A percentile compares a stretch with the other conserved stretches of the same genome.
Conservation (phyloP, 2,797 vertebrate genomes). For the Fringilla coelebs region DNA sequence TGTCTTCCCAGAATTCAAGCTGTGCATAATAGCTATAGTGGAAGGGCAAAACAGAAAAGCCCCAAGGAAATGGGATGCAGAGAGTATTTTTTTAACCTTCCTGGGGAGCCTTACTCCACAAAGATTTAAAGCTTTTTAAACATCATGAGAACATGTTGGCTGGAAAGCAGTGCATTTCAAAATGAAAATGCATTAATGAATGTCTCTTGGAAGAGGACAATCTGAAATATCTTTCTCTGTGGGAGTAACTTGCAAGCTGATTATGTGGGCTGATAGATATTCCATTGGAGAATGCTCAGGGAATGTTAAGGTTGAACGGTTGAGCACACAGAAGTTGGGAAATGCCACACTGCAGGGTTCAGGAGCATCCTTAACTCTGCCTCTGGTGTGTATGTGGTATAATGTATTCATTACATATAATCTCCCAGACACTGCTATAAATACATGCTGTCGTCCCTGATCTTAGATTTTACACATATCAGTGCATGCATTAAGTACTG, state of each 20-base stretch:
- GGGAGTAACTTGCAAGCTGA: slow-evolving; percentile 52
- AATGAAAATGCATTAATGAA: slow-evolving; percentile 59
- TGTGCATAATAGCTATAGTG: slow-evolving; percentile 21
- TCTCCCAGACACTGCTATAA: slow-evolving; percentile 48
- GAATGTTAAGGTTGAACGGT: slow-evolving; percentile 27
- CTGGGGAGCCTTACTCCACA: background rate
- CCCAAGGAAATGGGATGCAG: slow-evolving; percentile 8
- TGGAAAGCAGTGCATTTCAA: slow-evolving; percentile 40
- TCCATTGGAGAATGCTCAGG: background rate
- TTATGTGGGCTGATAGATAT: slow-evolving; percentile 47
- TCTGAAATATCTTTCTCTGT: slow-evolving; percentile 56
- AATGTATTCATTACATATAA: slow-evolving; percentile 33
- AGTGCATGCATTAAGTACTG: background rate
- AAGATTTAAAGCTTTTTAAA: slow-evolving; percentile 60
- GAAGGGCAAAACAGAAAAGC: slow-evolving; percentile 19
- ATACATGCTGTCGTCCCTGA: background rate
- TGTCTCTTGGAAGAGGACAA: slow-evolving; percentile 35
- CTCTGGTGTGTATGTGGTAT: background rate
- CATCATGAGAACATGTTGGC: background rate
- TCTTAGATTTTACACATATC: slow-evolving; percentile 35
- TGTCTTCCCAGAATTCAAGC: slow-evolving; percentile 37
- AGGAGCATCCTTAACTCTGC: slow-evolving; percentile 8
- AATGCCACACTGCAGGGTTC: background rate
- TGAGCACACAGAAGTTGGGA: background rate
- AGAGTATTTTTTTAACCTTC: slow-evolving; percentile 39